Evolutionary conservation across 2,113 vertebrate genomes (phyloP), one percentile per base, ranked within the genome.

Genomic region (Notothenia rossii): DNA sequence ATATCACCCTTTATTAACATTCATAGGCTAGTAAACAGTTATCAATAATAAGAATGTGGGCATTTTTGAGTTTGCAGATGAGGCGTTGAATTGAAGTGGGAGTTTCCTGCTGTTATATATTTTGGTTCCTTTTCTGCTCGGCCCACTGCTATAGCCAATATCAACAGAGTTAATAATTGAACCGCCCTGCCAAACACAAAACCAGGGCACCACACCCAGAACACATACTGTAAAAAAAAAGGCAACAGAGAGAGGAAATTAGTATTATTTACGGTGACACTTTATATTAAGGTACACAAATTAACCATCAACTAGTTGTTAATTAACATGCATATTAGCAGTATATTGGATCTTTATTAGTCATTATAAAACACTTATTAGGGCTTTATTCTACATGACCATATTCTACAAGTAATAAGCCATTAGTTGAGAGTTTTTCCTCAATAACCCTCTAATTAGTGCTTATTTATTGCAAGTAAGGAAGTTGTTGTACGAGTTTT

Each of bases 71-170:
- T 69, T 63, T 77, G 18, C 53, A 83, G 25, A 70, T 63, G 60
- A 62, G 29, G n/a, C 49, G 61, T 40, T 75, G 20, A 77, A 64
- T 43, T 59, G 60, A 50, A 83, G 49, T 20, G 79, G 92, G 89
- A 87, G 79, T 93, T 93, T 93, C 89, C 91, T 87, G 25, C 64
- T 85, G 67, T 58, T 66, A 74, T 58, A 85, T 79, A 49, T 60
- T 62, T 18, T 75, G 61, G 49, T 87, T 89, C 78, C 77, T 59
- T 72, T 86, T 91, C 86, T 81, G 80, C 58, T 86, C 20, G 69
- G 29, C 81, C 68, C 40, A 69, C 46, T 85, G n/a, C 18, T 46
- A 66, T 73, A 79, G 75, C 59, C 59, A 83, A 84, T 84, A 82
- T 88, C 72, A 88, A 79, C 72, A 89, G 43, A 77, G 75, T 76